Evolutionary conservation across 2,113 vertebrate species (phyloP).

Genomic region (Syngnathus scovelli): DNA sequence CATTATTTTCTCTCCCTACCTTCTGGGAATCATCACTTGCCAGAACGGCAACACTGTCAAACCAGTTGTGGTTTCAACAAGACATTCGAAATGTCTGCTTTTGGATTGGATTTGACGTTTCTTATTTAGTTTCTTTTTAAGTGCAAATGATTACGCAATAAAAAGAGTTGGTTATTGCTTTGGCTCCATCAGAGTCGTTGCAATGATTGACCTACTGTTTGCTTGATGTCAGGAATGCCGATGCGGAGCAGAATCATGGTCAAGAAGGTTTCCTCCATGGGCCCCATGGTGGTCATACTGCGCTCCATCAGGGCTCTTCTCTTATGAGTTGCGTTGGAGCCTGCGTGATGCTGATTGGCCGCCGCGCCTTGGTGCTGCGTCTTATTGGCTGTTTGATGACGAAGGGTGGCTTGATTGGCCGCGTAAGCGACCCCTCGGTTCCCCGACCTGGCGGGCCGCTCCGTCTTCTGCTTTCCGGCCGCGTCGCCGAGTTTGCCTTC

Average conservation of each 20-base stretch:
- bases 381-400: constrained; percentile 64
- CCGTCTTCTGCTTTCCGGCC: constrained; percentile 64
- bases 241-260: constrained; percentile 88
- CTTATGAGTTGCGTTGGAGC: constrained; percentile 57
- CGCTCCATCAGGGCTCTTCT: constrained; percentile 76
- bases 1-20: constrained; percentile 11
- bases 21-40: constrained; percentile 11
- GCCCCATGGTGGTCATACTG: constrained; percentile 77
- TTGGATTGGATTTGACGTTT: too few relatives aligned
- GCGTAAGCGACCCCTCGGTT: constrained; percentile 55
- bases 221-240: constrained; percentile 88
- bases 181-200: too few relatives aligned
- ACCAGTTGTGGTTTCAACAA: constrained; percentile 11
- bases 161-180: too few relatives aligned
- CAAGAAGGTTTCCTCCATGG: constrained; percentile 75
- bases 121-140: too few relatives aligned
- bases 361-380: constrained; percentile 49
- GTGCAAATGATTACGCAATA: too few relatives aligned
- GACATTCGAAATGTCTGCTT: neutral
- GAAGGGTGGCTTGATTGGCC: constrained; percentile 53
- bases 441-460: constrained; percentile 52
- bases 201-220: constrained; percentile 77
- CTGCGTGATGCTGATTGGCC: constrained; percentile 56
- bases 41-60: constrained; percentile 26
- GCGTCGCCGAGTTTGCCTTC: constrained; percentile 63